phyloP scores from a whole-genome alignment of 2,113 vertebrate species.

The Todiramphus saurophagus region DNA sequence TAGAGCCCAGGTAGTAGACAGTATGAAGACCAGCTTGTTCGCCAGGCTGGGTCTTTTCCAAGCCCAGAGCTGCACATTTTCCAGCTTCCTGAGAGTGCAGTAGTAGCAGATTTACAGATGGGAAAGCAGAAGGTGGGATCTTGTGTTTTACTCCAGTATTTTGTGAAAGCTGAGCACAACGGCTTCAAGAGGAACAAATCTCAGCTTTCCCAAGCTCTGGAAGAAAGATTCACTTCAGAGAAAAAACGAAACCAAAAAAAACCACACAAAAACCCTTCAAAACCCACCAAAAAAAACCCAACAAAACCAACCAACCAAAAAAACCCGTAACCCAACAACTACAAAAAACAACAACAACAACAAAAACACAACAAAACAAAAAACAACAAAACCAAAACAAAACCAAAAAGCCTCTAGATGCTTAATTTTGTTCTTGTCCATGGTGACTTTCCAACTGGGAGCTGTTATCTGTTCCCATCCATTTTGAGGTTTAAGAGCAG shows the following conservation, averaged over 20 bases:
- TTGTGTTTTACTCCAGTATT: background rate
- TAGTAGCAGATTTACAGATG: background rate
- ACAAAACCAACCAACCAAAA: too few species aligned
- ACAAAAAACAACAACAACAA: too few species aligned
- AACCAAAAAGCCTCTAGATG: background rate
- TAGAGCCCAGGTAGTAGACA: background rate
- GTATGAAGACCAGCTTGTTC: fast-evolving
- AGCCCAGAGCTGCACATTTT: background rate
- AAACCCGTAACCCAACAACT: too few species aligned
- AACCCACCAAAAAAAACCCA: too few species aligned
- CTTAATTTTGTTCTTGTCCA: background rate
- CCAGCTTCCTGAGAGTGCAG: background rate
- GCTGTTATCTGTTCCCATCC: background rate
- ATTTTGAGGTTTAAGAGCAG: background rate
- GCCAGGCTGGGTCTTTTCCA: background rate
- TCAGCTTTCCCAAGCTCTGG: background rate
- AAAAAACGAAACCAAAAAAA: too few species aligned
- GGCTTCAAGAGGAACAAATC: background rate
- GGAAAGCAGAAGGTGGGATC: background rate
- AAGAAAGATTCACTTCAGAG: background rate
- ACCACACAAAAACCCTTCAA: too few species aligned
- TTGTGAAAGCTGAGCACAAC: background rate
- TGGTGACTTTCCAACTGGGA: background rate
- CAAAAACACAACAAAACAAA: too few species aligned
- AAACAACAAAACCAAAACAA: too few species aligned